Evolutionary conservation across 2,797 vertebrate species (phyloP), one percentile per base, ranked within the genome.

Genomic region (Rhodeus uyekii): DNA sequence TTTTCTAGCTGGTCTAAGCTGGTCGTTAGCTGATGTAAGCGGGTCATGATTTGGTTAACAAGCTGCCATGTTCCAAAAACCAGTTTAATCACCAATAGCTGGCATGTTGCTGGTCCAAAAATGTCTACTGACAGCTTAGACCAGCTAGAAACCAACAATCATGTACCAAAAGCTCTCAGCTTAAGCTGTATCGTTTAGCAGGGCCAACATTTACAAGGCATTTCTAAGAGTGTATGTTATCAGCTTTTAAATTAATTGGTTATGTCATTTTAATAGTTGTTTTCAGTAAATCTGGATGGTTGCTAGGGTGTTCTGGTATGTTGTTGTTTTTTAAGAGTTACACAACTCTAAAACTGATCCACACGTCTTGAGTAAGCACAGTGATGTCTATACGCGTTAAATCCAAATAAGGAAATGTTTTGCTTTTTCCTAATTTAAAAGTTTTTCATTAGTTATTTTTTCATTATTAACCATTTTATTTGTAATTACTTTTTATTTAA

Each of bases 1-100:
- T 75, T 76, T 42, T 29, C n/a, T 39, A 29, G 73, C 73, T 42
- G 6, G 50, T 74, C 34, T 50, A 38, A 58, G 50, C 72, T 74
- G 36, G 38, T 61, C 55, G 32, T 76, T 76, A 76, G 16, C 18
- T 61, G 36, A 58, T 74, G 2, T 58, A 27, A 74, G 34, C n/a
- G 2, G 48, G 73, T 39, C 24, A 61, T 61, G 60, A 76, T 13
- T 29, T 76, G 24, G 73, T 76, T 44, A 58, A 61, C 36, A 38
- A 60, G 36, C 53, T 76, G 27, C 73, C 5, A 6, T 22, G 38
- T 55, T 61, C 53, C 55, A 76, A 61, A 39, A 61, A 22, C 9
- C 53, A 39, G 48, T 13, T 75, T 58, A 58, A 75, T 58, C 34
- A 12, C n/a, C 34, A 58, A 55, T 38, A 39, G n/a, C 55, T 39